These are phyloP conservation scores for Bufotes viridis DNA, from an alignment of 2,797 vertebrate genomes.

Conservation along the genomic window DNA sequence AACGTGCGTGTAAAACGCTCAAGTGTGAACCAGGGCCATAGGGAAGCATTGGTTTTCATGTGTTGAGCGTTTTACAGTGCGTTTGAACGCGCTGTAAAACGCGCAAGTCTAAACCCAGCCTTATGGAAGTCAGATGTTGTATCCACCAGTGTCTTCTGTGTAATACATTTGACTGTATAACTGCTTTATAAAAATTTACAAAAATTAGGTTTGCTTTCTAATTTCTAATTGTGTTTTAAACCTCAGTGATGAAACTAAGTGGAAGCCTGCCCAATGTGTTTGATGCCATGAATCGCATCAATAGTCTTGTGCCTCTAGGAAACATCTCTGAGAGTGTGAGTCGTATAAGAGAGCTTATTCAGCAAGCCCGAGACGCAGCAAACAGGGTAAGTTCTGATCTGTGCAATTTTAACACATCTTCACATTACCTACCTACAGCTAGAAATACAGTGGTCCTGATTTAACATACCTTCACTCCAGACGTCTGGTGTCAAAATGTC, in stretches of 20 bases:
- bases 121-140: background rate
- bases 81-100: too few relatives aligned
- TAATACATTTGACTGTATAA: background rate
- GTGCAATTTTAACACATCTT: background rate
- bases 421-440: background rate
- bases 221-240: conserved; percentile 52
- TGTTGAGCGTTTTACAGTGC: too few relatives aligned
- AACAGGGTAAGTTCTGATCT: conserved; percentile 81
- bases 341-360: conserved; percentile 91
- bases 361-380: conserved; percentile 90
- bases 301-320: conserved; percentile 78
- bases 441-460: background rate
- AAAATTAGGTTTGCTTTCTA: background rate
- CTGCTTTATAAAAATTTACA: background rate
- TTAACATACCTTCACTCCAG: too few relatives aligned
- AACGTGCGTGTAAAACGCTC: too few relatives aligned
- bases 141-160: background rate
- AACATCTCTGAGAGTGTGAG: conserved; percentile 91
- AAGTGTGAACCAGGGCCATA: too few relatives aligned
- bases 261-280: conserved; percentile 88
- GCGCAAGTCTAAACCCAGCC: too few relatives aligned
- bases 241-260: conserved; percentile 85
- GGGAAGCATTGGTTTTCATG: too few relatives aligned
- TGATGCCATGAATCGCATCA: conserved; percentile 84
- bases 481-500: too few relatives aligned